Percentiles rank a stretch among this genome's conserved stretches.
Conservation (phyloP, 2,888 invertebrate species). For the Melikaiella ostensackeni region DNA sequence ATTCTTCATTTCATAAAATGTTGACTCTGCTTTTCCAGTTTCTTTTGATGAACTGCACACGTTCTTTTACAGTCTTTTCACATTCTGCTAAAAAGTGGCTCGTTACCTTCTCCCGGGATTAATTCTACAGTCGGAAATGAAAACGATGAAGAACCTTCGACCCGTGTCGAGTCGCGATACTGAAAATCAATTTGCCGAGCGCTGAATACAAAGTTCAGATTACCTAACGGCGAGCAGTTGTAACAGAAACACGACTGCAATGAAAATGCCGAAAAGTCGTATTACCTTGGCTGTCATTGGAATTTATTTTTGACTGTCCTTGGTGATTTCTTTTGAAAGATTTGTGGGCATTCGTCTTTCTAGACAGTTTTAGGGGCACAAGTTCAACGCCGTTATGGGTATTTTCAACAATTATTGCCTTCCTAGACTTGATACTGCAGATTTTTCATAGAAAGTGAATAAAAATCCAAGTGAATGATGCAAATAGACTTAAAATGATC, state of each 20-base stretch:
- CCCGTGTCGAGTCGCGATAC: constrained; percentile 22
- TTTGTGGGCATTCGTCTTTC: neutral
- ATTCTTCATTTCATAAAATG: constrained; percentile 27
- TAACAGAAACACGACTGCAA: neutral
- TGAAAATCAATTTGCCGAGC: constrained; percentile 32
- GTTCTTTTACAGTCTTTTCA: constrained; percentile 32
- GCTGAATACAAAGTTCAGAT: constrained; percentile 4
- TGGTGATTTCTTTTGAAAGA: neutral
- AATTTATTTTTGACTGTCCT: constrained; percentile 16
- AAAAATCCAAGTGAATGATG: neutral
- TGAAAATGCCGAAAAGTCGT: constrained; percentile 20
- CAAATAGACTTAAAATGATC: neutral
- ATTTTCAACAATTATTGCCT: neutral
- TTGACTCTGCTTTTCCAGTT: neutral
- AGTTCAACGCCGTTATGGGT: neutral
- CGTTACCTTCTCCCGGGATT: constrained; percentile 17
- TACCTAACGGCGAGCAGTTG: neutral
- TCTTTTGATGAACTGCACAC: constrained; percentile 27
- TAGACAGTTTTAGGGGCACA: neutral
- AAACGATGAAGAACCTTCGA: constrained; percentile 24
- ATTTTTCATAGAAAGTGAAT: neutral
- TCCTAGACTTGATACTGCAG: neutral
- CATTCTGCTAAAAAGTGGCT: constrained; percentile 4
- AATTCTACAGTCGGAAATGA: constrained; percentile 29
- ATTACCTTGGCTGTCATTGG: neutral